Base-by-base conservation (phyloP, 2,113 vertebrate species). In the Ptyas mucosa region DNA sequence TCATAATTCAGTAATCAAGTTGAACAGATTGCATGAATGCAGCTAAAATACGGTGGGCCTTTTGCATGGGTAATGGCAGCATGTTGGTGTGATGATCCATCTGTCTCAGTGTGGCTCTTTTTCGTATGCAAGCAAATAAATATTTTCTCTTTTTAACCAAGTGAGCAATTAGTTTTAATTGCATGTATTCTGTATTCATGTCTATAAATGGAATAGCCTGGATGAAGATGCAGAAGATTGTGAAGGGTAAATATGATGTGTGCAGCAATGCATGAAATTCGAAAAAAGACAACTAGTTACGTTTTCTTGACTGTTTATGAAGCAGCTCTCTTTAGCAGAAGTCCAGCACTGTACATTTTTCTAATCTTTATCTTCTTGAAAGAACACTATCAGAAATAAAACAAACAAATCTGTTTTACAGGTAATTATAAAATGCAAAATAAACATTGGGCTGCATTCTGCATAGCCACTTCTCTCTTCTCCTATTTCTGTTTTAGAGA, bases 231-330 rank as follows among this genome's bases (percentile, higher is more conserved):
- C 91, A 0, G 97, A 96, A 87, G 96, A 97, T 5, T 93, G 89
- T 29, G n/a, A 90, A 52, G 94, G 97, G 97, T 98, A 97, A 98
- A 96, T 92, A 86, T 89, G 9, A 39, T 9, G 75, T 91, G 85
- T 92, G 2, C 14, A 26, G 85, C n/a, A 61, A 11, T 64, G 51
- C 85, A 75, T 55, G 85, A 34, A 1, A 81, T 81, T 39, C 39
- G 69, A 39, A 39, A 81, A 39, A 81, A 20, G 69, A 81, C 1
- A 39, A 75, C 15, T 34, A 81, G 34, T 43, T 81, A 81, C 2
- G 1, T 58, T 51, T 53, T 24, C 21, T 20, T 34, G 43, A 11
- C 34, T 29, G 24, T 61, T 34, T n/a, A 39, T 39, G 10, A 10
- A 69, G 23, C 20, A 39, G 24, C 39, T 53, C 23, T 15, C 10